Conservation (phyloP, 1,140 invertebrate genomes). For the Orchestia grillus region DNA sequence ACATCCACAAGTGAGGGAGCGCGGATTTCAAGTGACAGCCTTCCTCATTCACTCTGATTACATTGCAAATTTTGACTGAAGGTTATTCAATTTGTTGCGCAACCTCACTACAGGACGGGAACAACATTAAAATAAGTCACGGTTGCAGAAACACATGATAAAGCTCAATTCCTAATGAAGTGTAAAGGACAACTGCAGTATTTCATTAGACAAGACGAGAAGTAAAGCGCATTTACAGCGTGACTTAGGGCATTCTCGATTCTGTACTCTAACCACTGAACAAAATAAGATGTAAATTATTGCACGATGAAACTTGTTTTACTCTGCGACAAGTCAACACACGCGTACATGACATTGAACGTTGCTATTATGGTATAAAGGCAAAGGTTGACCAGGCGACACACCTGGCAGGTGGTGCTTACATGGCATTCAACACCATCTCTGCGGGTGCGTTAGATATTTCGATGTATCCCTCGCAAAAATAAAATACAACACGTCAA, state of each 20-base stretch:
- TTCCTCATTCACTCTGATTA: neutral
- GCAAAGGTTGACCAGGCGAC: neutral
- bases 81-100: neutral
- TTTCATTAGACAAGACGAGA: neutral
- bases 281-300: neutral
- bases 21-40: neutral
- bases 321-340: neutral
- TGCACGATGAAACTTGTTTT: neutral
- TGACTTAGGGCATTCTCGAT: neutral
- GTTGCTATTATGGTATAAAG: neutral
- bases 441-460: neutral
- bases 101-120: neutral
- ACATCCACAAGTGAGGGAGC: too few species aligned
- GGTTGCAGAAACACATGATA: too few species aligned
- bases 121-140: neutral
- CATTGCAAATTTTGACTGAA: neutral
- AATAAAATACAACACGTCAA: neutral
- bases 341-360: neutral
- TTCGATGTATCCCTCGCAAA: too few species aligned
- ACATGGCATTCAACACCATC: neutral
- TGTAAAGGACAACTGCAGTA: neutral
- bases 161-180: neutral
- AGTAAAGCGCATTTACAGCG: neutral
- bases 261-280: neutral
- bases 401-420: neutral